phyloP scores from a whole-genome alignment of 2,113 vertebrate genomes.

The Amblyornis subalaris region DNA sequence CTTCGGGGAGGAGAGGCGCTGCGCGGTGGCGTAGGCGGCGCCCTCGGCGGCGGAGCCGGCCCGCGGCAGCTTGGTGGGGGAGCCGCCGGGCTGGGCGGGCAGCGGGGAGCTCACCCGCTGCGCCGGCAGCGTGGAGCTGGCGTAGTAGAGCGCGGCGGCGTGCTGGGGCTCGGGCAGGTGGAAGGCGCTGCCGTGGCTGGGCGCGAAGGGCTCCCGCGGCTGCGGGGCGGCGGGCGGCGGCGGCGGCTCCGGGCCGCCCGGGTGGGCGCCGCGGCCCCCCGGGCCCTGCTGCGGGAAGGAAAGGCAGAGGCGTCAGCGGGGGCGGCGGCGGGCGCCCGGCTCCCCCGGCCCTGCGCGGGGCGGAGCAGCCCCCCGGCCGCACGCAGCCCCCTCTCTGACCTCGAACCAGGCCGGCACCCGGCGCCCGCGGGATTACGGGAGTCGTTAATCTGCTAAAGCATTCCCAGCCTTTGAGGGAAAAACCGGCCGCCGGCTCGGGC shows the following conservation, averaged over 20 bases:
- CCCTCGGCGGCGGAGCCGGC: conserved; percentile 84
- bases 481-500: not conserved
- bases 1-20: conserved; percentile 90
- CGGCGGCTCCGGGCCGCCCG: no score
- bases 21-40: conserved; percentile 80
- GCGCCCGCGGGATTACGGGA: not conserved
- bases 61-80: conserved; percentile 90
- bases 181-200: conserved; percentile 89
- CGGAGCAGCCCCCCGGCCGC: not conserved
- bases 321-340: not conserved
- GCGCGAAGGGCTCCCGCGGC: conserved; percentile 85
- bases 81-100: conserved; percentile 81
- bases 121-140: conserved; percentile 90
- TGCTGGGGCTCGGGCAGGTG: conserved; percentile 86
- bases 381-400: not conserved
- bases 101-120: conserved; percentile 90
- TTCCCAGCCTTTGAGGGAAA: not conserved
- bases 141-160: conserved; percentile 83
- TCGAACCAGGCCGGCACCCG: not conserved
- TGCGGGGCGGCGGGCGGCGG: no score
- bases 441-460: not conserved
- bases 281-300: conserved; percentile 76
- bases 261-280: no score
- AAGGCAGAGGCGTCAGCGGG: conserved; percentile 13
- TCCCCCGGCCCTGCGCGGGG: not conserved